These are phyloP conservation scores for Periphyllus acericola DNA, from an alignment of 2,888 invertebrate genomes.

Conservation along the genomic window DNA sequence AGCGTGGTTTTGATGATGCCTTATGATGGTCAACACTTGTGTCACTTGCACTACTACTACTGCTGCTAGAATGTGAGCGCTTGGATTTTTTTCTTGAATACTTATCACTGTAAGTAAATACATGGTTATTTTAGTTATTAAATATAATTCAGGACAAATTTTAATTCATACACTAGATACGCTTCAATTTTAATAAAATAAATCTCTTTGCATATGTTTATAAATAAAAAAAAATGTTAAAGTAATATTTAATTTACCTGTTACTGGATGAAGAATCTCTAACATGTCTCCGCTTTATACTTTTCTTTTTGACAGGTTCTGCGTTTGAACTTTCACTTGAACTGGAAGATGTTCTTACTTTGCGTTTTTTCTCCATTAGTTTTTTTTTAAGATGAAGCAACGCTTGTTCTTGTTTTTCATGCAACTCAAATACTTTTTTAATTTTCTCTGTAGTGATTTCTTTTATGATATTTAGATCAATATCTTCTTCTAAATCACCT, in stretches of 20 bases:
- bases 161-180: not conserved
- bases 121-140: not conserved
- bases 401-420: conserved; percentile 64
- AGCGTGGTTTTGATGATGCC: conserved; percentile 21
- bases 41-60: conserved; percentile 62
- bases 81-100: conserved; percentile 53
- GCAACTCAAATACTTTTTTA: conserved; percentile 58
- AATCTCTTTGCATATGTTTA: not conserved
- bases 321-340: conserved; percentile 50
- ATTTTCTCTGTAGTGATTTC: conserved; percentile 60
- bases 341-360: conserved; percentile 66
- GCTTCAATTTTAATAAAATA: not conserved
- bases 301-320: conserved; percentile 51
- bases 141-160: not conserved
- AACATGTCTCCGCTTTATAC: conserved; percentile 31
- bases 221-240: not conserved
- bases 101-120: conserved; percentile 30
- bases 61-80: conserved; percentile 62
- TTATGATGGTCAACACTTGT: conserved; percentile 51
- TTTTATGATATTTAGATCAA: conserved; percentile 58
- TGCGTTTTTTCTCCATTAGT: conserved; percentile 65
- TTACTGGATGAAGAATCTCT: conserved; percentile 45
- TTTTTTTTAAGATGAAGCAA: conserved; percentile 62
- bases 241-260: conserved; percentile 28
- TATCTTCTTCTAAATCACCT: conserved; percentile 48